These are phyloP conservation scores for Colossoma macropomum DNA, from an alignment of 2,113 vertebrate species.

Conservation along the genomic window DNA sequence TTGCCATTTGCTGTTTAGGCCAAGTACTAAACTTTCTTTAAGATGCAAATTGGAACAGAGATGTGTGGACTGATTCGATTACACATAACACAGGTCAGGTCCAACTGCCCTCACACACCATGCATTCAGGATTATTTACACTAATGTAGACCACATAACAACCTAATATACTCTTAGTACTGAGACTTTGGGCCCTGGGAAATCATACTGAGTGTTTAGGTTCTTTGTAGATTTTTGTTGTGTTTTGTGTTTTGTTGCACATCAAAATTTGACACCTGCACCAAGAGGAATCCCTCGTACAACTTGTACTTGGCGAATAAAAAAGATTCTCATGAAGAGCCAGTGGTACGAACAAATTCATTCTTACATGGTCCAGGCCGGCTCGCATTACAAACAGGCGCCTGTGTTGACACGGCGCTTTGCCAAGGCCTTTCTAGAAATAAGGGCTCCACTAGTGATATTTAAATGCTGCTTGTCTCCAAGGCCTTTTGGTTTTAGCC, in stretches of 20 bases:
- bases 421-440: conserved; percentile 75
- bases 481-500: conserved; percentile 62
- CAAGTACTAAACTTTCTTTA: background rate
- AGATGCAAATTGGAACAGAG: background rate
- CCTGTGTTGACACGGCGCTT: conserved; percentile 63
- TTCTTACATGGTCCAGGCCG: conserved; percentile 1
- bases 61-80: background rate
- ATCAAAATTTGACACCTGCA: background rate
- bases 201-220: background rate
- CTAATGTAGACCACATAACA: background rate
- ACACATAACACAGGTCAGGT: conserved; percentile 48
- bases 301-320: background rate
- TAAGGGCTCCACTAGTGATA: conserved; percentile 74
- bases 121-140: background rate
- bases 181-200: no score
- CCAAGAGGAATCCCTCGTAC: background rate
- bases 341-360: background rate
- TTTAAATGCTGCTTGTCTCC: conserved; percentile 75
- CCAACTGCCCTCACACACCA: background rate
- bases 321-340: background rate
- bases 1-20: background rate
- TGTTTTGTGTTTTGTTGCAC: background rate
- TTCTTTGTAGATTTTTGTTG: background rate
- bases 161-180: no score
- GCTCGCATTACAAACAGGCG: conserved; percentile 75